A percentile compares a stretch with the other conserved stretches of the same genome.
phyloP scores from a whole-genome alignment of 1,140 invertebrate genomes.

The Bradysia coprophila region DNA sequence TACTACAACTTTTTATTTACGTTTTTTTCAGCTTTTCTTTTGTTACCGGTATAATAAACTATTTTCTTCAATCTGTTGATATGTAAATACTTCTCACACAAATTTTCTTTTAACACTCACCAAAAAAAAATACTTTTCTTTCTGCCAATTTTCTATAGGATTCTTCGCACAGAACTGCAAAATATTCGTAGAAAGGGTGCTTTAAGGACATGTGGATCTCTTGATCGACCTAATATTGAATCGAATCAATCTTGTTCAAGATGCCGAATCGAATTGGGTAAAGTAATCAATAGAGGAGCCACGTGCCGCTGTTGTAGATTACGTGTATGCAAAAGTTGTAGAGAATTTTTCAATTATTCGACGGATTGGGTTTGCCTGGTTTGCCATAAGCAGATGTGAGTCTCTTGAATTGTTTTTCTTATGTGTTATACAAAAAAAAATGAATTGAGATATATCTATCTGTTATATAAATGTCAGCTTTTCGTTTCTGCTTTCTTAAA shows the following conservation, averaged over 20 bases:
- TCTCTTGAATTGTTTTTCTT: too few species aligned
- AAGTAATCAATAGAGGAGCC: conserved; percentile 56
- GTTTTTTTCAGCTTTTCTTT: too few species aligned
- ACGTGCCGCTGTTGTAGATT: conserved; percentile 45
- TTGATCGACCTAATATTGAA: conserved; percentile 19
- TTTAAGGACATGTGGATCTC: conserved; percentile 20
- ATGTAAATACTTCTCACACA: too few species aligned
- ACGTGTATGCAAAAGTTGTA: conserved; percentile 53
- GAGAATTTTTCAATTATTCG: conserved; percentile 32
- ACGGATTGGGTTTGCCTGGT: conserved; percentile 54
- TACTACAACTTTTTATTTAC: too few species aligned
- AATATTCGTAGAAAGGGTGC: conserved; percentile 36
- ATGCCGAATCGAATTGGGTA: conserved; percentile 46
- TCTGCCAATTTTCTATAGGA: not conserved
- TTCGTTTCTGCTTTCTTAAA: too few species aligned
- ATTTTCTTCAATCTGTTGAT: too few species aligned
- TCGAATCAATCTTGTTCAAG: conserved; percentile 42
- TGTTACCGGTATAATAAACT: too few species aligned
- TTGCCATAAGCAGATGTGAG: conserved; percentile 59
- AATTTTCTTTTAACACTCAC: too few species aligned
- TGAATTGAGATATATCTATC: too few species aligned
- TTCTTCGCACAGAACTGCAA: conserved; percentile 28
- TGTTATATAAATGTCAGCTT: too few species aligned
- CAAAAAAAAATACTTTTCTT: not conserved
- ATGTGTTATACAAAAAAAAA: too few species aligned